Evolutionary conservation across 2,113 vertebrate genomes (phyloP).

Genomic region (Pantherophis guttatus): DNA sequence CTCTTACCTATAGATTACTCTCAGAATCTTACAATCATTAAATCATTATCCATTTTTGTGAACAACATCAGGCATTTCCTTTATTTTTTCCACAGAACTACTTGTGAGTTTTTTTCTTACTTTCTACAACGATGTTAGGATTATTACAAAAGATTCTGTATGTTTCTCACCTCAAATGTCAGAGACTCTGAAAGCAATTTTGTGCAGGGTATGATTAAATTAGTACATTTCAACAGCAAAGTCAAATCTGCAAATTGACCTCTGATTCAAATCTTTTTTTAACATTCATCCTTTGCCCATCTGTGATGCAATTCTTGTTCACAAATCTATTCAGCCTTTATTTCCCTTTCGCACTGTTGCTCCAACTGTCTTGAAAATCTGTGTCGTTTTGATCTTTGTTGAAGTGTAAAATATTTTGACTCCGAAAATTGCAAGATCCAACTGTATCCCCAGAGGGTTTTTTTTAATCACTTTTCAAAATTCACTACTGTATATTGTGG

Average conservation of each 20-base stretch:
- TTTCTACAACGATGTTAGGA: neutral
- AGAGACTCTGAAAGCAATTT: neutral
- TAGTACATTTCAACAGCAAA: neutral
- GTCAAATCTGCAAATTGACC: neutral
- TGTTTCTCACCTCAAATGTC: neutral
- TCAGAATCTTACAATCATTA: neutral
- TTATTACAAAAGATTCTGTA: neutral
- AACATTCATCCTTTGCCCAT: neutral
- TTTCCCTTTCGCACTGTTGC: neutral
- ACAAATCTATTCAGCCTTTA: neutral
- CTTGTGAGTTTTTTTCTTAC: neutral
- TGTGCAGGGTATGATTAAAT: neutral
- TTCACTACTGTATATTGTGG: neutral
- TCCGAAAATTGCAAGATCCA: neutral
- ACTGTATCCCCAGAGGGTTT: slow-evolving; percentile 26
- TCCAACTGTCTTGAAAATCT: neutral
- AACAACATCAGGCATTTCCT: neutral
- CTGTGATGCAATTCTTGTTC: neutral
- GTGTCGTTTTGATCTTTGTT: neutral
- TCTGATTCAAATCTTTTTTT: neutral
- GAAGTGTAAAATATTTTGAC: neutral
- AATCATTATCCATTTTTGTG: neutral
- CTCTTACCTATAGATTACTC: neutral
- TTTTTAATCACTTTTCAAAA: slow-evolving; percentile 13
- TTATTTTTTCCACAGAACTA: neutral